These are phyloP conservation scores for Carpatolechia fugitivella DNA, from an alignment of 2,888 invertebrate species.

Conservation along the genomic window DNA sequence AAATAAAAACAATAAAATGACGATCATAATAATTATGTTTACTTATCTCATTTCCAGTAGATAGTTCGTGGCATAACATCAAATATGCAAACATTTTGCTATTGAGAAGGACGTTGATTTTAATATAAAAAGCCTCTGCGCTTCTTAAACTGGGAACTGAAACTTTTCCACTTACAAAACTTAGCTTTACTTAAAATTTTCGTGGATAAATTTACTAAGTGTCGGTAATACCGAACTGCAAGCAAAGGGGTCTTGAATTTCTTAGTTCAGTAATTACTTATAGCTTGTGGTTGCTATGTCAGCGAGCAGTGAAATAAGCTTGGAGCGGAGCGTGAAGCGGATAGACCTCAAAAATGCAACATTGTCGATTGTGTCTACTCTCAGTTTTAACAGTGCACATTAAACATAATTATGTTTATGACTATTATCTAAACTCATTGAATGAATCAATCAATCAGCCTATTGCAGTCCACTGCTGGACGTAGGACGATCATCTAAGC, in stretches of 20 bases:
- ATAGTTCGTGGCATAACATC: no score
- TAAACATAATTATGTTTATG: no score
- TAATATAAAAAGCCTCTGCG: background rate
- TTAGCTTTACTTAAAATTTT: constrained; percentile 24
- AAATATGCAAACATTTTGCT: no score
- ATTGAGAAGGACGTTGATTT: background rate
- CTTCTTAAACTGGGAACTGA: background rate
- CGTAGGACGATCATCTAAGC: no score
- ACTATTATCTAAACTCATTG: no score
- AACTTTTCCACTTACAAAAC: constrained; percentile 6
- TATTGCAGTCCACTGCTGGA: no score
- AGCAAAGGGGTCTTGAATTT: constrained; percentile 31
- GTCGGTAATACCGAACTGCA: constrained; percentile 39
- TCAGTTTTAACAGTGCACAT: no score
- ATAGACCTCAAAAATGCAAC: background rate
- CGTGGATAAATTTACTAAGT: constrained; percentile 48
- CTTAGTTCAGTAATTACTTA: constrained; percentile 9
- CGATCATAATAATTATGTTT: no score
- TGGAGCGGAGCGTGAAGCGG: background rate
- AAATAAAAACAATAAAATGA: no score
- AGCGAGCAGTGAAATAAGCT: background rate
- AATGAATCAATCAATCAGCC: no score
- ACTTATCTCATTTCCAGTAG: no score
- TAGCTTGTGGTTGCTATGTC: background rate
- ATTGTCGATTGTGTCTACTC: no score